These are phyloP conservation scores for Varecia variegata DNA, from an alignment of 2,797 vertebrate species.

Conservation along the genomic window DNA sequence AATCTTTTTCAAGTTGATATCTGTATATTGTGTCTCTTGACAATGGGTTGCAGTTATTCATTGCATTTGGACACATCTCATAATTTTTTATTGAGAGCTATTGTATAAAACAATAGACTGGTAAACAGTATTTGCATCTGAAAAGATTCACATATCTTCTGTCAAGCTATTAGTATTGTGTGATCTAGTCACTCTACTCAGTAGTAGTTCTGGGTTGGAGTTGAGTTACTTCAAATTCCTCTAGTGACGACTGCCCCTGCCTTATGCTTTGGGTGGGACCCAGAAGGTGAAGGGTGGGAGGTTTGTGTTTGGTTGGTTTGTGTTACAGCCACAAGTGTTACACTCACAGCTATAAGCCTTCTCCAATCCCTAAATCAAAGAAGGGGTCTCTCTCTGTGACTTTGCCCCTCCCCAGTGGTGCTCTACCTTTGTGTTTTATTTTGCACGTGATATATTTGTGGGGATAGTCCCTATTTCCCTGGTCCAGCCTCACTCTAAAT, in stretches of 20 bases:
- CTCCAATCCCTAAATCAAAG: not conserved
- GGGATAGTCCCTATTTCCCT: not conserved
- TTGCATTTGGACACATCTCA: not conserved
- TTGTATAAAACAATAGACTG: not conserved
- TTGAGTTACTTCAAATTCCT: not conserved
- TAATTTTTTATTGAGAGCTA: not conserved
- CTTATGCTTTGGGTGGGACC: not conserved
- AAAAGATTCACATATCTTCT: not conserved
- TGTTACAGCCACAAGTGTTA: not conserved
- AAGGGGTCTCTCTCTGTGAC: not conserved
- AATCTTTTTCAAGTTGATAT: not conserved
- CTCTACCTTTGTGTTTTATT: not conserved
- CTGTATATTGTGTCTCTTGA: not conserved
- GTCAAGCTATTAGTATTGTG: not conserved
- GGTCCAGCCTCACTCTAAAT: not conserved
- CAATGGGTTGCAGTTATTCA: not conserved
- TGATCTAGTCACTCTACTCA: not conserved
- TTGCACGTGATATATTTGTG: not conserved
- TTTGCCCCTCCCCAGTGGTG: not conserved
- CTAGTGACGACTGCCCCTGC: not conserved
- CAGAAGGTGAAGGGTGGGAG: accelerated
- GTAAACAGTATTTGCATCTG: not conserved
- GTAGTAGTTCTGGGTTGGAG: too few relatives aligned
- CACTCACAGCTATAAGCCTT: not conserved
- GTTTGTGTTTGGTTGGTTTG: too few relatives aligned